phyloP scores from a whole-genome alignment of 2,797 vertebrate species.

The Pseudochirops cupreus region DNA sequence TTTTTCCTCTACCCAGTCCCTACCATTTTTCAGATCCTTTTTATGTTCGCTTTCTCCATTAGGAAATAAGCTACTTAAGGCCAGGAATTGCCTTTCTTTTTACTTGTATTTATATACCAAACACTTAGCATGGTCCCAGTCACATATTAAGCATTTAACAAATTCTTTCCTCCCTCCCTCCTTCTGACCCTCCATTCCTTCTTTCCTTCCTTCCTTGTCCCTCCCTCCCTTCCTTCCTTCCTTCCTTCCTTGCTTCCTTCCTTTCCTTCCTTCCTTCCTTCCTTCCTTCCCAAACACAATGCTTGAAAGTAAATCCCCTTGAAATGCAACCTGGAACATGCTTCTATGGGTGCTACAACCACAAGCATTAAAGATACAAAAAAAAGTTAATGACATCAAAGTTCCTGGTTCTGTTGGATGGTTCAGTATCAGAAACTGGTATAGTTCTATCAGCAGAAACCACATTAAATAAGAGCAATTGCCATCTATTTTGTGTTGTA shows the following conservation, averaged over 20 bases:
- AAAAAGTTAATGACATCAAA: neutral
- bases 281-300: neutral
- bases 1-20: neutral
- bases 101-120: neutral
- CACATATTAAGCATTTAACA: neutral
- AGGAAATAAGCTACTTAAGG: neutral
- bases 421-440: neutral
- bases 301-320: neutral
- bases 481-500: neutral
- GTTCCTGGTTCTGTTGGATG: neutral
- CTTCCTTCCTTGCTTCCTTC: neutral
- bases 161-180: too few relatives aligned
- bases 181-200: too few relatives aligned
- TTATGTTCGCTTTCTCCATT: neutral
- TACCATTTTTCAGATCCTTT: too few relatives aligned
- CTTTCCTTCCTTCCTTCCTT: neutral
- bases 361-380: neutral
- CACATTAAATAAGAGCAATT: neutral
- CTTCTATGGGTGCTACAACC: neutral
- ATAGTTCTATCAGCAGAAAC: neutral
- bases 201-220: too few relatives aligned
- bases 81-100: neutral
- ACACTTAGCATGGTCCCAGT: neutral
- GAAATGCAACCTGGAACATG: neutral
- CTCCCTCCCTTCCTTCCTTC: too few relatives aligned